phyloP scores from a whole-genome alignment of 2,797 vertebrate genomes.

The Poeciliopsis gracilis region DNA sequence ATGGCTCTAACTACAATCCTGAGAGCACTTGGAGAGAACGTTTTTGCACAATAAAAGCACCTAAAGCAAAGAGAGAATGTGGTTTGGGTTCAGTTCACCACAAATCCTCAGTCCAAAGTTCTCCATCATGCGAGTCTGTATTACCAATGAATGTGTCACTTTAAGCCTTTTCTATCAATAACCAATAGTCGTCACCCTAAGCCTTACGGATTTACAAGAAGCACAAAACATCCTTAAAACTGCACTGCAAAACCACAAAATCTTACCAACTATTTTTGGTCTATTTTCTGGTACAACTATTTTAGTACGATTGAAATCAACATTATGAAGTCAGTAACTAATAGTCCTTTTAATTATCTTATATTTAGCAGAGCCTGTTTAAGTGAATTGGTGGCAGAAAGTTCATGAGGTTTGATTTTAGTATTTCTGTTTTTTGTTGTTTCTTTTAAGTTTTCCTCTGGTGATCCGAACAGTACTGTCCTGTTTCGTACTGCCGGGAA shows the following conservation, averaged over 20 bases:
- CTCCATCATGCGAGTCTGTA: background rate
- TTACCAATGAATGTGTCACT: conserved; percentile 19
- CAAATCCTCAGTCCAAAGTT: conserved; percentile 13
- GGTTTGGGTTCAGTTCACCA: conserved; percentile 9
- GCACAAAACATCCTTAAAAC: conserved; percentile 29
- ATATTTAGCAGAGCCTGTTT: too few species aligned
- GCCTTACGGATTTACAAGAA: conserved; percentile 23
- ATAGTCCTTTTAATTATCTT: too few species aligned
- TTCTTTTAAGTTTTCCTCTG: too few species aligned
- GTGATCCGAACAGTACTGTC: too few species aligned
- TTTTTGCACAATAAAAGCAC: conserved; percentile 20
- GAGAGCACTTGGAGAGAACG: conserved; percentile 50
- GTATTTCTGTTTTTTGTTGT: too few species aligned
- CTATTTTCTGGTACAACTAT: too few species aligned
- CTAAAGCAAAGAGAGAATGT: conserved; percentile 15
- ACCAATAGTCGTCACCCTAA: conserved; percentile 8
- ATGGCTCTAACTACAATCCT: conserved; percentile 44
- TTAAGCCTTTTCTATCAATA: conserved; percentile 11
- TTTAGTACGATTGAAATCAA: too few species aligned
- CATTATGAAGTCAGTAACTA: too few species aligned
- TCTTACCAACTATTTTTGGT: too few species aligned
- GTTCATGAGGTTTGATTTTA: too few species aligned
- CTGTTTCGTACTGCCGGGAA: too few species aligned
- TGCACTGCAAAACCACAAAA: conserved; percentile 27
- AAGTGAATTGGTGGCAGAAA: too few species aligned